These are phyloP conservation scores for Chironomus tepperi DNA, from an alignment of 1,140 invertebrate species.

Conservation along the genomic window DNA sequence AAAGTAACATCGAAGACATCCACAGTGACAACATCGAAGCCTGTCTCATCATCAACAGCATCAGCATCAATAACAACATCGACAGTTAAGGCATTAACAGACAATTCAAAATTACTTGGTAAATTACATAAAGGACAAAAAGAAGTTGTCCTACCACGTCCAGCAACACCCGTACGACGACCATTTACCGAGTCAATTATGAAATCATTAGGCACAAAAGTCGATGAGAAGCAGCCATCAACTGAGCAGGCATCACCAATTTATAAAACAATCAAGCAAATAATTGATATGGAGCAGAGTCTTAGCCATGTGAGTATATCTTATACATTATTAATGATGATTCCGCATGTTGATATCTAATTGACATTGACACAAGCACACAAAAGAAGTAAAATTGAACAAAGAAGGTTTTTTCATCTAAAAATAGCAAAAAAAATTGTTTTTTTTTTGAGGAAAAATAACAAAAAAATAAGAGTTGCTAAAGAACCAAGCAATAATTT, in stretches of 20 bases:
- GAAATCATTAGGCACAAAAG: slow-evolving; percentile 31
- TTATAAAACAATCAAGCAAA: slow-evolving; percentile 46
- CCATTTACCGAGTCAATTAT: slow-evolving; percentile 33
- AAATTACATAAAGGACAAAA: slow-evolving; percentile 40
- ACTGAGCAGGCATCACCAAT: slow-evolving; percentile 37
- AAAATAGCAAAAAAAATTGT: no score
- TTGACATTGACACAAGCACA: no score
- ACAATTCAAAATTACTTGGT: neutral
- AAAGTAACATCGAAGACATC: neutral
- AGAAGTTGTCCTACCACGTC: slow-evolving; percentile 43
- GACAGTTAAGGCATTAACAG: slow-evolving; percentile 25
- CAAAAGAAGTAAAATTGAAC: no score
- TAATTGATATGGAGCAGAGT: slow-evolving; percentile 44
- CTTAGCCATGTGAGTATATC: slow-evolving; percentile 40
- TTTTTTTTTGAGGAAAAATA: no score
- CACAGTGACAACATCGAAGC: slow-evolving; percentile 5
- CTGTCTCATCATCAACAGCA: slow-evolving; percentile 27
- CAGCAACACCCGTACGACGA: slow-evolving; percentile 40
- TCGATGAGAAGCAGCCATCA: slow-evolving; percentile 27
- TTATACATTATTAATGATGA: no score
- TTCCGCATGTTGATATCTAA: no score
- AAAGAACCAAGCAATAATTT: no score
- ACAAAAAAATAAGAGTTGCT: no score
- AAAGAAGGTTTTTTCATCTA: no score
- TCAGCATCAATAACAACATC: slow-evolving; percentile 26